Conservation (phyloP, 2,113 vertebrate genomes). For the Brevimyrus niger region DNA sequence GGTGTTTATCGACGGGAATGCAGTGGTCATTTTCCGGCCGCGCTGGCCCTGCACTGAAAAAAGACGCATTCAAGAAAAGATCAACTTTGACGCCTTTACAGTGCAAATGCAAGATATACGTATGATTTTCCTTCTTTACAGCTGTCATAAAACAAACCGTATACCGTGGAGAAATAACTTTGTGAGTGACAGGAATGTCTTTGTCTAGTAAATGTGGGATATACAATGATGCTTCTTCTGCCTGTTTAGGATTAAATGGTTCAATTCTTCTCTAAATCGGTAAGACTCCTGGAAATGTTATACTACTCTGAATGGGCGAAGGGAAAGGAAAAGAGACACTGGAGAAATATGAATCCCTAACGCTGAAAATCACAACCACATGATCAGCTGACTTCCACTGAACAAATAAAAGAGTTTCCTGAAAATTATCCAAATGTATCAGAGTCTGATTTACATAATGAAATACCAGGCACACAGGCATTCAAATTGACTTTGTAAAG, state of each 20-base stretch:
- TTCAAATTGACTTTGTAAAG: neutral
- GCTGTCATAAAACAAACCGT: neutral
- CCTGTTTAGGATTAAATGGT: neutral
- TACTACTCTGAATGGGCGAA: neutral
- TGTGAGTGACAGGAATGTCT: neutral
- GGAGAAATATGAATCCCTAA: neutral
- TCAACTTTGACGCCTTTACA: neutral
- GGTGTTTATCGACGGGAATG: neutral
- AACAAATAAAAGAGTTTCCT: neutral
- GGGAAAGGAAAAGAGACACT: neutral
- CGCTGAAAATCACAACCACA: neutral
- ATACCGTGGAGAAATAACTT: neutral
- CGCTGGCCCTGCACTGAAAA: neutral
- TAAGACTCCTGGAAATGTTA: neutral
- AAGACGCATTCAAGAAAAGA: neutral
- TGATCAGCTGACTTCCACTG: neutral
- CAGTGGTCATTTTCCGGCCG: neutral
- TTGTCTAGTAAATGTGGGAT: neutral
- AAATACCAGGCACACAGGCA: neutral
- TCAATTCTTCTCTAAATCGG: neutral
- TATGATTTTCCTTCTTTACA: conserved; percentile 2
- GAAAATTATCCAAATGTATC: neutral
- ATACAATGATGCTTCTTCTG: neutral
- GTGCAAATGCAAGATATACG: conserved; percentile 12
- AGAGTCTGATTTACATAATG: neutral